Evolutionary conservation across 2,797 vertebrate species (phyloP).

Genomic region (Channa striata): DNA sequence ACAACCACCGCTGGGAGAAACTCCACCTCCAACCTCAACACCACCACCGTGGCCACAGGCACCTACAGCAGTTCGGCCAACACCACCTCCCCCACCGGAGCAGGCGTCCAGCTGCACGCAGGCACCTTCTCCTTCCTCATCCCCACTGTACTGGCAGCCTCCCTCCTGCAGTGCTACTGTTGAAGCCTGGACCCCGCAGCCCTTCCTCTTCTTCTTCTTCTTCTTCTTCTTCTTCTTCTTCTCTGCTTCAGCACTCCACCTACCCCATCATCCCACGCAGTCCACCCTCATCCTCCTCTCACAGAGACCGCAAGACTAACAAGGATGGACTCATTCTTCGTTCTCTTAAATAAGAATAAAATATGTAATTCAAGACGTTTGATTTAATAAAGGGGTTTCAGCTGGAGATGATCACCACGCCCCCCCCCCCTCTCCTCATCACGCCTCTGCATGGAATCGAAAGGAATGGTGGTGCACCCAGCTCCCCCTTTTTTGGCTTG

Average conservation of each 20-base stretch:
- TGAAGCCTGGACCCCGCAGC: constrained; percentile 73
- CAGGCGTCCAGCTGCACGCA: constrained; percentile 82
- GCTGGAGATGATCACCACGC: constrained; percentile 46
- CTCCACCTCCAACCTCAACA: constrained; percentile 64
- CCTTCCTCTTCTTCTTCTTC: constrained; percentile 13
- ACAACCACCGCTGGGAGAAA: constrained; percentile 42
- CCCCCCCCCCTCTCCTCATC: background rate
- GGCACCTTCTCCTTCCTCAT: constrained; percentile 78
- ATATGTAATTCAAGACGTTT: constrained; percentile 56
- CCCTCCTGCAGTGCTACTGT: constrained; percentile 88
- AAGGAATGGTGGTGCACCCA: constrained; percentile 53
- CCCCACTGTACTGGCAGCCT: constrained; percentile 80
- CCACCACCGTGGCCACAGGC: constrained; percentile 64
- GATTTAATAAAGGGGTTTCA: constrained; percentile 39
- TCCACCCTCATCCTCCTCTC: constrained; percentile 42
- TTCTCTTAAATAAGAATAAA: constrained; percentile 53
- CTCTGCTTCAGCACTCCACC: constrained; percentile 29
- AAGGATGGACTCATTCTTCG: constrained; percentile 64
- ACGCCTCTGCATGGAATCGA: constrained; percentile 56
- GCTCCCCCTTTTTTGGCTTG: constrained; percentile 60
- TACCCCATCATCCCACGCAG: constrained; percentile 33
- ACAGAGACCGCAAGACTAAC: constrained; percentile 72
- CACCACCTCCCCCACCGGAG: constrained; percentile 74
- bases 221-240: constrained; percentile 16
- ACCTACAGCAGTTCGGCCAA: constrained; percentile 61